A percentile compares a stretch with the other conserved stretches of the same genome.
phyloP scores from a whole-genome alignment of 2,797 vertebrate genomes.

The Tragopan temminckii region DNA sequence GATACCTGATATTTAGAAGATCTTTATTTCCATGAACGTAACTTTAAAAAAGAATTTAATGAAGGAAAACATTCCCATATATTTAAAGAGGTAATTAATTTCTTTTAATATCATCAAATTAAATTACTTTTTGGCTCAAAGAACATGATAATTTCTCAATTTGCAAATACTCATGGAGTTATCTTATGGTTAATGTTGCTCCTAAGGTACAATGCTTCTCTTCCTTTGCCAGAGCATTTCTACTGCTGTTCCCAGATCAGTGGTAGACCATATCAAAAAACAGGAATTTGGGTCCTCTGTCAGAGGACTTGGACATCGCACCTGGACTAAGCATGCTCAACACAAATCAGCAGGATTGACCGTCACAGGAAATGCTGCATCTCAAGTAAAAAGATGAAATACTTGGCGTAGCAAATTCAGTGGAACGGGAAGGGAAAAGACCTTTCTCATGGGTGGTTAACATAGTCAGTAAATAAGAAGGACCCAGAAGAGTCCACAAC shows the following conservation, averaged over 20 bases:
- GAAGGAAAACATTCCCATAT: not conserved
- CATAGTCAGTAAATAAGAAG: not conserved
- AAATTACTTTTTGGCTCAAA: not conserved
- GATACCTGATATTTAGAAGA: constrained; percentile 45
- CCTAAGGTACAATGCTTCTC: not conserved
- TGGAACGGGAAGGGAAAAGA: not conserved
- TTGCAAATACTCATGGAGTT: not conserved
- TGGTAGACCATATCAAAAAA: not conserved
- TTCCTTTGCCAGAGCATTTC: not conserved
- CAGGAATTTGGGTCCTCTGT: not conserved
- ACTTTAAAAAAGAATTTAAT: not conserved
- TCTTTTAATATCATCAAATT: not conserved
- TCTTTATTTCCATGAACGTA: constrained; percentile 49
- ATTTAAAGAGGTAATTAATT: not conserved
- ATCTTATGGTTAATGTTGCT: not conserved
- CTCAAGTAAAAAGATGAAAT: not conserved
- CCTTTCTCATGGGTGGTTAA: not conserved
- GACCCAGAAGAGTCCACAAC: not conserved
- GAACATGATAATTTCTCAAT: not conserved
- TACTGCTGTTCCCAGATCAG: not conserved
- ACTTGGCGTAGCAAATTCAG: no score
- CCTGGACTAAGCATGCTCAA: not conserved
- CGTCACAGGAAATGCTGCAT: not conserved
- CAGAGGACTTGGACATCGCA: not conserved
- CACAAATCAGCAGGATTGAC: not conserved